Conservation (phyloP, 2,113 vertebrate species). For the Lanius ludovicianus region DNA sequence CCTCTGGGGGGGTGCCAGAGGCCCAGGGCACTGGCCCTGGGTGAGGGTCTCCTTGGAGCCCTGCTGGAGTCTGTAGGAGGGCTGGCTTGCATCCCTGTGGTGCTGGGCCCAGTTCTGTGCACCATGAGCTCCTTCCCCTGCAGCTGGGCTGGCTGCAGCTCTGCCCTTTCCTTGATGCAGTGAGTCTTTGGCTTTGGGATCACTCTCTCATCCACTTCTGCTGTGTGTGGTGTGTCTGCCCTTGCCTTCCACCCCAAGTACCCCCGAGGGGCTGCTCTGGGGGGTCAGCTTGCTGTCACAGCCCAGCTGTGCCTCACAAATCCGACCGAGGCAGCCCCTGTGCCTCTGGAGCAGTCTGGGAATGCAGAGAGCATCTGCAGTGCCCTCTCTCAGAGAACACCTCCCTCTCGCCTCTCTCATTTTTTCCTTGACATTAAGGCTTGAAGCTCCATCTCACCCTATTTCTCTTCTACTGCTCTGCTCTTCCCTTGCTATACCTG, state of each 20-base stretch:
- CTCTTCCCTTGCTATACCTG: background rate
- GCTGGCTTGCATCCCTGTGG: accelerated
- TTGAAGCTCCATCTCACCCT: background rate
- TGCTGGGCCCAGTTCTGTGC: background rate
- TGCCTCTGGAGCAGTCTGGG: background rate
- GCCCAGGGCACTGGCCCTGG: background rate
- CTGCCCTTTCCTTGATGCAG: accelerated
- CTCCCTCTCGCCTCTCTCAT: background rate
- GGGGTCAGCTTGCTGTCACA: background rate
- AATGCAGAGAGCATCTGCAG: background rate
- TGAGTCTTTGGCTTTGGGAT: background rate
- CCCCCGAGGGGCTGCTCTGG: accelerated
- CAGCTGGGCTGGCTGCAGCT: background rate
- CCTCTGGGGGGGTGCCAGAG: background rate
- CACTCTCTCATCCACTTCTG: accelerated
- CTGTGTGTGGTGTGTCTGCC: background rate
- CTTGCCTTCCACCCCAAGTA: accelerated
- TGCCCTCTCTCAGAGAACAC: background rate
- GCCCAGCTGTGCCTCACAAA: background rate
- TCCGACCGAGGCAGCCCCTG: background rate
- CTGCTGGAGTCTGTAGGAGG: background rate
- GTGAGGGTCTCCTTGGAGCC: accelerated
- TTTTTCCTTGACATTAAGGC: background rate
- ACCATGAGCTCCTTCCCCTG: accelerated
- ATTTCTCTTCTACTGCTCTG: background rate